These are phyloP conservation scores for Electrophaes corylata DNA, from an alignment of 2,888 invertebrate genomes.

Conservation along the genomic window DNA sequence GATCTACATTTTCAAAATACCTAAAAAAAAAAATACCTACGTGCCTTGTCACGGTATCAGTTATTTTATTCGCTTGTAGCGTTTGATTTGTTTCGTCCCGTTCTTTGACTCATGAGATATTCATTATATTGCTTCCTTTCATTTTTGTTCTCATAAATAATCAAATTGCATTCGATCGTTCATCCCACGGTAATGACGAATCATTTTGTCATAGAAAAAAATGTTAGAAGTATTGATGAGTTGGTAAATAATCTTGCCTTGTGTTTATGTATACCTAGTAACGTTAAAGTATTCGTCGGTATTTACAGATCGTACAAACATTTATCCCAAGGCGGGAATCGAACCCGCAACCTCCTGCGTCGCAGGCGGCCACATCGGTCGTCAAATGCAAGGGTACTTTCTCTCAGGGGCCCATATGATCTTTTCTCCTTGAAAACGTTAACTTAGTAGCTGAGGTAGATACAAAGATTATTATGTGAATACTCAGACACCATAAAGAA, in stretches of 20 bases:
- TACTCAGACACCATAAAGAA: constrained; percentile 30
- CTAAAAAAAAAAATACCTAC: too few relatives aligned
- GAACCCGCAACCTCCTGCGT: too few relatives aligned
- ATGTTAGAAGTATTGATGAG: not conserved
- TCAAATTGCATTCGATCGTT: constrained; percentile 56
- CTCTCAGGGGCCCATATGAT: too few relatives aligned
- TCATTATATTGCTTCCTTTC: constrained; percentile 48
- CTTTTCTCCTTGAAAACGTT: too few relatives aligned
- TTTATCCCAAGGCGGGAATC: too few relatives aligned
- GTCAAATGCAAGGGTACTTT: too few relatives aligned
- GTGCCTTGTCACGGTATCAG: constrained; percentile 50
- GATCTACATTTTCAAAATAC: constrained; percentile 46
- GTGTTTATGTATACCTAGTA: too few relatives aligned
- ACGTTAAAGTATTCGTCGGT: too few relatives aligned
- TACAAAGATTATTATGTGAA: not conserved
- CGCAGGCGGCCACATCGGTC: too few relatives aligned
- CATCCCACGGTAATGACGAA: constrained; percentile 53
- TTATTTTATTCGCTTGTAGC: constrained; percentile 53
- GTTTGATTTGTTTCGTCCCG: constrained; percentile 55
- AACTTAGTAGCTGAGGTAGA: not conserved
- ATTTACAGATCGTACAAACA: too few relatives aligned
- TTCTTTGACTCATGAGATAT: constrained; percentile 60
- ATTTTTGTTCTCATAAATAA: constrained; percentile 61
- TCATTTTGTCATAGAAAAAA: constrained; percentile 29
- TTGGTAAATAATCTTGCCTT: constrained; percentile 12